Evolutionary conservation across 2,888 invertebrate species (phyloP), one percentile per base, ranked within the genome.

Genomic region (Agelastica alni): DNA sequence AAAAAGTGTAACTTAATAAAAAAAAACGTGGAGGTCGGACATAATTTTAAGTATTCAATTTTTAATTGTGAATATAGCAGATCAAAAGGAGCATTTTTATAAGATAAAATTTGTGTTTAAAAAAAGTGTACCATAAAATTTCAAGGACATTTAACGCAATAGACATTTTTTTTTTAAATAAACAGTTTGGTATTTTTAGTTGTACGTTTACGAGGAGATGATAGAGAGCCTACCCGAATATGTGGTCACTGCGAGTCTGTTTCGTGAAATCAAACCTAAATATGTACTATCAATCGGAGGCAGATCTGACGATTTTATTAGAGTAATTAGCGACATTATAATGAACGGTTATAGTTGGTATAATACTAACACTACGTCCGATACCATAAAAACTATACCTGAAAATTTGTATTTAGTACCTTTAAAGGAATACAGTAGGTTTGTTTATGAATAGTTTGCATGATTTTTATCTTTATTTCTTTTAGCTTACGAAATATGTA

Each of bases 141-240:
- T n/a, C n/a, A n/a, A n/a, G n/a, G n/a, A n/a, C n/a, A n/a, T n/a
- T n/a, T n/a, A n/a, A n/a, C n/a, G n/a, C n/a, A n/a, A n/a, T n/a
- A n/a, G n/a, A n/a, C n/a, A n/a, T n/a, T n/a, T n/a, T n/a, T n/a
- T n/a, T n/a, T n/a, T n/a, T n/a, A n/a, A n/a, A n/a, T n/a, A n/a
- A n/a, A n/a, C n/a, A n/a, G n/a, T n/a, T n/a, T n/a, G n/a, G n/a
- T 34, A 44, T 58, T 59, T 70, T 30, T 66, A 87, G 82, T 70
- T 91, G 1, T 81, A 80, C 69, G 77, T 89, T 42, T 79, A 90
- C 66, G 83, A 86, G 59, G 90, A 91, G 74, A 81, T 84, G 55
- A 75, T 81, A 12, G 90, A 91, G 71, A 78, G 82, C 1, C 76
- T 78, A 0, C 85, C 86, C 0, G 83, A 85, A 63, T 86, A 85